Evolutionary conservation across 2,113 vertebrate genomes (phyloP).

Genomic region (Daubentonia madagascariensis): DNA sequence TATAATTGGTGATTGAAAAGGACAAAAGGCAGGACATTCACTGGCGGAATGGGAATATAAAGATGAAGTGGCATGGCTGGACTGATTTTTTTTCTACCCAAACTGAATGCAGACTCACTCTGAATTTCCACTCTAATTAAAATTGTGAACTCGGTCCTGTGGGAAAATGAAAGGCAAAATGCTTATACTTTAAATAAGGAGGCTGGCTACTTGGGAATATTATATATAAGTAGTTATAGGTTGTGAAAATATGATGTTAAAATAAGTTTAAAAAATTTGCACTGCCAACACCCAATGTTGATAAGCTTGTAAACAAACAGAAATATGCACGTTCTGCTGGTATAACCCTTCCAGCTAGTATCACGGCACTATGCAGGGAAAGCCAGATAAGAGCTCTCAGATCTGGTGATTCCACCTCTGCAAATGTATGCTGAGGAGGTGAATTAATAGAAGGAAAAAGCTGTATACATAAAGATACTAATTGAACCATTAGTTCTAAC

Average conservation of each 20-base stretch:
- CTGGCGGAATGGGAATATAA: not conserved
- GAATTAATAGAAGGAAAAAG: not conserved
- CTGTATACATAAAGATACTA: not conserved
- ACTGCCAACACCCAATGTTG: not conserved
- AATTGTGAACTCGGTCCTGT: not conserved
- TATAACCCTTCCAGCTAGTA: not conserved
- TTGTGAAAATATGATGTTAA: not conserved
- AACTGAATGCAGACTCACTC: not conserved
- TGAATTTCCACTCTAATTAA: slow-evolving; percentile 35
- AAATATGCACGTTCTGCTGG: accelerated
- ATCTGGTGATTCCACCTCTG: too few species aligned
- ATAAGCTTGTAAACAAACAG: not conserved
- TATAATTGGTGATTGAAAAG: too few species aligned
- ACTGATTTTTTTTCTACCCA: not conserved
- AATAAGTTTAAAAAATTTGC: not conserved
- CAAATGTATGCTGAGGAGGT: not conserved
- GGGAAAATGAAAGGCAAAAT: not conserved
- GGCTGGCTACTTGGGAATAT: not conserved
- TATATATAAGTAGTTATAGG: not conserved
- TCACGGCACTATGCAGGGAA: accelerated
- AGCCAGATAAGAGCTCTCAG: not conserved
- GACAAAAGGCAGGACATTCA: not conserved
- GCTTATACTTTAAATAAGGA: slow-evolving; percentile 34
- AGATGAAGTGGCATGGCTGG: not conserved
- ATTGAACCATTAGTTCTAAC: not conserved